A percentile compares a stretch with the other conserved stretches of the same genome.
Evolutionary conservation across 1,140 invertebrate species (phyloP).

Genomic region (Drosophila repleta): DNA sequence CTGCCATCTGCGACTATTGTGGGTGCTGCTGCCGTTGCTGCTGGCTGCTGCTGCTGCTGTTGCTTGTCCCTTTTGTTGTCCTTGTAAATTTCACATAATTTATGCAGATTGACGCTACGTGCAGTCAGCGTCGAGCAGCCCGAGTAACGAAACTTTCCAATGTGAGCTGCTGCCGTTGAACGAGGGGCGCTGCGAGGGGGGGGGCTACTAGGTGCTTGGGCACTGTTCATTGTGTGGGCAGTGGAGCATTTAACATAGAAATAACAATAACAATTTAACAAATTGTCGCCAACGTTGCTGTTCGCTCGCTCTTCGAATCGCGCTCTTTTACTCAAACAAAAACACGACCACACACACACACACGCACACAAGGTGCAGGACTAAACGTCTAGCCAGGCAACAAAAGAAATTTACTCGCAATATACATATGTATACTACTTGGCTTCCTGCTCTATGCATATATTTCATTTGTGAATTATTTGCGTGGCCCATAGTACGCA

Average conservation of each 20-base stretch:
- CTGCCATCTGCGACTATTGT: slow-evolving; percentile 35
- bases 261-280: slow-evolving; percentile 83
- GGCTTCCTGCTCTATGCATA: slow-evolving; percentile 66
- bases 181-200: neutral
- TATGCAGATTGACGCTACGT: slow-evolving; percentile 81
- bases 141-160: slow-evolving; percentile 31
- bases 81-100: slow-evolving; percentile 80
- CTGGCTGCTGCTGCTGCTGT: slow-evolving; percentile 26
- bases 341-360: slow-evolving; percentile 18
- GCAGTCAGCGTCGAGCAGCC: slow-evolving; percentile 54
- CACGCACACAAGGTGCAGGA: slow-evolving; percentile 9
- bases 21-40: slow-evolving; percentile 15
- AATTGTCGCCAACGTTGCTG: slow-evolving; percentile 69
- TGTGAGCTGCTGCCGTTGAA: slow-evolving; percentile 4
- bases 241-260: slow-evolving; percentile 80
- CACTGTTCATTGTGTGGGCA: slow-evolving; percentile 63
- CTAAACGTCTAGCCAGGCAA: slow-evolving; percentile 70
- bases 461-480: slow-evolving; percentile 71
- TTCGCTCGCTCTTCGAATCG: neutral
- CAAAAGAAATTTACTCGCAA: slow-evolving; percentile 76
- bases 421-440: slow-evolving; percentile 67
- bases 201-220: neutral
- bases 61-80: slow-evolving; percentile 57
- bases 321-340: neutral
- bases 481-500: slow-evolving; percentile 57